Evolutionary conservation across 2,113 vertebrate genomes (phyloP).

Genomic region (Petroica traversi): DNA sequence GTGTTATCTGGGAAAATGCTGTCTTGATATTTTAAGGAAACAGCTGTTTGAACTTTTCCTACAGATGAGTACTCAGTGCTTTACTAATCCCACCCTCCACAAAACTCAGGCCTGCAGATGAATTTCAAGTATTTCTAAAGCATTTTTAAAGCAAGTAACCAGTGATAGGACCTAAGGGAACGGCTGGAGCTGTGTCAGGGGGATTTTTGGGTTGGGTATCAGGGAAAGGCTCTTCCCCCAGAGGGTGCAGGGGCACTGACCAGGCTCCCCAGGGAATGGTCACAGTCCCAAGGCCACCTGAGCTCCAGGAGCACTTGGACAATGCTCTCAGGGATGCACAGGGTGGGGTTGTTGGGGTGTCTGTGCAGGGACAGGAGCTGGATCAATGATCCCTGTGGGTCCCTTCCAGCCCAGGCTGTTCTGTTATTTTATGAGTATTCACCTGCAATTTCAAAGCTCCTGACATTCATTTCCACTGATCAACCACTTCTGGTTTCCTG

Average conservation of each 20-base stretch:
- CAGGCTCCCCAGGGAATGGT: background rate
- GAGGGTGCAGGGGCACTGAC: background rate
- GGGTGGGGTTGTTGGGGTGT: background rate
- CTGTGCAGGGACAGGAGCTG: background rate
- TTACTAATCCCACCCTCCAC: background rate
- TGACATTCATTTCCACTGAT: background rate
- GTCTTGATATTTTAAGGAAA: background rate
- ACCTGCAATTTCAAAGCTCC: background rate
- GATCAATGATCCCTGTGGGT: background rate
- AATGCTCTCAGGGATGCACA: rapidly evolving
- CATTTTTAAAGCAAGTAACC: background rate
- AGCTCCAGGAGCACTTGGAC: background rate
- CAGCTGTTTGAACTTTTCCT: background rate
- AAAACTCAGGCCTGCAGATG: background rate
- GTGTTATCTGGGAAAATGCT: background rate
- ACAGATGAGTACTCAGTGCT: background rate
- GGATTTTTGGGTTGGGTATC: background rate
- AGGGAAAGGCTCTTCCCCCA: background rate
- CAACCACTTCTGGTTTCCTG: background rate
- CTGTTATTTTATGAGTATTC: background rate
- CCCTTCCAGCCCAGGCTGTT: background rate
- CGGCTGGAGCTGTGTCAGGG: background rate
- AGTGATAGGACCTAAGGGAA: background rate
- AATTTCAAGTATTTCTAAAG: background rate
- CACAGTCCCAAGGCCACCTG: rapidly evolving